These are phyloP conservation scores for Hypotaenidia philippensis DNA, from an alignment of 2,797 vertebrate species.

Conservation along the genomic window DNA sequence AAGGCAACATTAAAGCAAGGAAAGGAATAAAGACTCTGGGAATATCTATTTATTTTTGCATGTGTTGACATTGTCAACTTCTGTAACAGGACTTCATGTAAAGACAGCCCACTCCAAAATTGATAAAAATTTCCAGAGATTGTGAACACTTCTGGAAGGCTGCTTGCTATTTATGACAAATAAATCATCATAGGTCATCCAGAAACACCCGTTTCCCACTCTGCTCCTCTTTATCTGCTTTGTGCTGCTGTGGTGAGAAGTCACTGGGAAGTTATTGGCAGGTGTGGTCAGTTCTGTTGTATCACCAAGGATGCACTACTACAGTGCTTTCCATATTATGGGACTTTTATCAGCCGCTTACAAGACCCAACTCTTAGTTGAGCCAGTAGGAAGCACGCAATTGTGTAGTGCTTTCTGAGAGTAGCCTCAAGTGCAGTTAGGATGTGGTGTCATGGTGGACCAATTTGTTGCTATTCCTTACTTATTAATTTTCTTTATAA, in stretches of 20 bases:
- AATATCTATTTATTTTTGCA: neutral
- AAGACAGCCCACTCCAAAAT: neutral
- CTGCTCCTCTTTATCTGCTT: neutral
- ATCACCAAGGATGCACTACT: neutral
- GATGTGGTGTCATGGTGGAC: neutral
- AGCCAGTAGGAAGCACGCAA: neutral
- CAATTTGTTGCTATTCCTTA: neutral
- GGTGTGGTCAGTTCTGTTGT: neutral
- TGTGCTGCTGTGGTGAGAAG: neutral
- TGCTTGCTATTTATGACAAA: neutral
- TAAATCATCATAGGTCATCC: neutral
- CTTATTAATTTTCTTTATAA: neutral
- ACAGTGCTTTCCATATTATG: neutral
- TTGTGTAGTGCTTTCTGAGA: neutral
- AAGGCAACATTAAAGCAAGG: neutral
- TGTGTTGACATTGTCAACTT: neutral
- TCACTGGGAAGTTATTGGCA: neutral
- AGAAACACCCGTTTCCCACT: neutral
- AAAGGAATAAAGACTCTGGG: neutral
- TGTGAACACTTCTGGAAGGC: neutral
- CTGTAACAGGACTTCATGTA: neutral
- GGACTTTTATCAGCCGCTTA: fast-evolving
- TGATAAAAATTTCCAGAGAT: neutral
- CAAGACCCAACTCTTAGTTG: neutral
- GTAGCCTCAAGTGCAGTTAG: neutral